phyloP scores from a whole-genome alignment of 2,113 vertebrate species.

The Cyprinodon variegatus region DNA sequence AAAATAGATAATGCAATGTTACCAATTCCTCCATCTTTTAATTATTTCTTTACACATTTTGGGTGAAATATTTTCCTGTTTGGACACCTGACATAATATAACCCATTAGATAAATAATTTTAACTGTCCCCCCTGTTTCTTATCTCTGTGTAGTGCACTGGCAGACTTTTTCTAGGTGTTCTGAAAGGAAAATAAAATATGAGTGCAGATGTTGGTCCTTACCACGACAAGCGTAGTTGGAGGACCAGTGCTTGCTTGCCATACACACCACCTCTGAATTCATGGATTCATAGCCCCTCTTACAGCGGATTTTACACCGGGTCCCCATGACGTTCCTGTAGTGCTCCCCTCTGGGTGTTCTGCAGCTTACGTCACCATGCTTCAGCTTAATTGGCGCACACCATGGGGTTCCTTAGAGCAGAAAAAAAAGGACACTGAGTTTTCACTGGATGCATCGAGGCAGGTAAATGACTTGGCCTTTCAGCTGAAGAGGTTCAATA shows the following conservation, averaged over 20 bases:
- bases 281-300: slow-evolving; percentile 89
- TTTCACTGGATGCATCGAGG: slow-evolving; percentile 7
- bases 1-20: no score
- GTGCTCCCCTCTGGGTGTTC: slow-evolving; percentile 86
- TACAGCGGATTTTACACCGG: slow-evolving; percentile 92
- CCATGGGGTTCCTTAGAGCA: slow-evolving; percentile 86
- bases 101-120: not conserved
- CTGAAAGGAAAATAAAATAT: not conserved
- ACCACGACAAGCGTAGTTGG: slow-evolving; percentile 93
- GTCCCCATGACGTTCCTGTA: slow-evolving; percentile 90
- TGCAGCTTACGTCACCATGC: slow-evolving; percentile 90
- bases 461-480: not conserved
- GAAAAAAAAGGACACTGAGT: slow-evolving; percentile 13
- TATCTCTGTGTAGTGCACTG: not conserved
- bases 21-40: not conserved
- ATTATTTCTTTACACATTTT: not conserved
- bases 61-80: no score
- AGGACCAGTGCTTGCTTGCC: slow-evolving; percentile 93
- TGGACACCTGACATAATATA: not conserved
- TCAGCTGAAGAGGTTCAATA: not conserved
- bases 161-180: not conserved
- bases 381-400: slow-evolving; percentile 96
- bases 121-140: not conserved
- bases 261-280: slow-evolving; percentile 91
- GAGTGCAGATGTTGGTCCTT: slow-evolving; percentile 60